Evolutionary conservation across 2,797 vertebrate species (phyloP).

Genomic region (Botia kubotai): DNA sequence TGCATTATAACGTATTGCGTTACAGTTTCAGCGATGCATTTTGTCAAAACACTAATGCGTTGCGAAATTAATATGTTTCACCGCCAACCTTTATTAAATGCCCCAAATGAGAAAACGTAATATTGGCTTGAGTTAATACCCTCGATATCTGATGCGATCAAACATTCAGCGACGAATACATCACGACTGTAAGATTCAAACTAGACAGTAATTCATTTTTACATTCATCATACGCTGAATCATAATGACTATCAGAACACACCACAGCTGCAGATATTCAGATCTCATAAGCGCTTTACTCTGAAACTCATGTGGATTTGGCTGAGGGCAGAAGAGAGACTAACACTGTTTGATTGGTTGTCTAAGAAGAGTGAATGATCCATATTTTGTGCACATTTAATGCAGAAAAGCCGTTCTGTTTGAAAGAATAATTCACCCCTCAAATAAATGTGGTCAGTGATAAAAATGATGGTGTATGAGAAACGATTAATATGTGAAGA

Average conservation of each 20-base stretch:
- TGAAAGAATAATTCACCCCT: background rate
- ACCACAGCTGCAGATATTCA: conserved; percentile 6
- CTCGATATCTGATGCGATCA: conserved; percentile 30
- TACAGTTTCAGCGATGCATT: conserved; percentile 19
- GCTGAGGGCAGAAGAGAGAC: background rate
- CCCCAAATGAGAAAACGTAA: conserved; percentile 37
- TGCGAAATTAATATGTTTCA: conserved; percentile 39
- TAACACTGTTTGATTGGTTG: background rate
- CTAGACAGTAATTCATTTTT: conserved; percentile 28
- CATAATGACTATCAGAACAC: conserved; percentile 15
- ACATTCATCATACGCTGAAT: conserved; percentile 37
- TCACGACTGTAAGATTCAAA: conserved; percentile 35
- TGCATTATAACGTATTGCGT: conserved; percentile 40
- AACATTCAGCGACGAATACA: conserved; percentile 15
- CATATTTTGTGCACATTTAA: background rate
- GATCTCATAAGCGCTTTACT: background rate
- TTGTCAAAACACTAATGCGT: conserved; percentile 37
- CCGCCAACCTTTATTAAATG: conserved; percentile 46
- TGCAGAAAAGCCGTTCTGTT: background rate
- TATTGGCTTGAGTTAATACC: conserved; percentile 34
- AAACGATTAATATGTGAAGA: too few relatives aligned
- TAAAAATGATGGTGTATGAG: too few relatives aligned
- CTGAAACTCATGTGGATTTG: background rate
- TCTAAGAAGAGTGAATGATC: background rate
- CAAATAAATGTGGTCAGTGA: too few relatives aligned